Percentiles rank a stretch among this genome's conserved stretches.
phyloP scores from a whole-genome alignment of 30 jellyfish, hydroid and myxozoan species.

The Clytia hemisphaerica region DNA sequence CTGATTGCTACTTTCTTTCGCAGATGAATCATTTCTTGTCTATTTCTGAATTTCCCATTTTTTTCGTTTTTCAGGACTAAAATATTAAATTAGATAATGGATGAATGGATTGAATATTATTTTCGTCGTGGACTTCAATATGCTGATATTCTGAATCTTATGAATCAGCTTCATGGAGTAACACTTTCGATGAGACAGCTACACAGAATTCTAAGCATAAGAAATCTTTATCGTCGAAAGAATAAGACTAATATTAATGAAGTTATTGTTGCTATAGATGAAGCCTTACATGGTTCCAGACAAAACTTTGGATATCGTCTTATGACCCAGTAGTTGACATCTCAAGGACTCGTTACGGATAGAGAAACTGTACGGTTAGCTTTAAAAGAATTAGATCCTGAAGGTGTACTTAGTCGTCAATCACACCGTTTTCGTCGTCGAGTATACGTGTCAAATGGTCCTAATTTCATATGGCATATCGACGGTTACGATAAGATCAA shows the following conservation, averaged over 20 bases:
- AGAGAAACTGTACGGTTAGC: conserved; percentile 22
- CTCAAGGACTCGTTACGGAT: conserved; percentile 7
- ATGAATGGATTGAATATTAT: too few relatives aligned
- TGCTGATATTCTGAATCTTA: too few relatives aligned
- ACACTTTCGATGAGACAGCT: background rate
- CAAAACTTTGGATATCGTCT: conserved; percentile 22
- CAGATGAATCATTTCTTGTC: too few relatives aligned
- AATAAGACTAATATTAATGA: background rate
- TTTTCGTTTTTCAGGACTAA: too few relatives aligned
- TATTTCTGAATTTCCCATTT: too few relatives aligned
- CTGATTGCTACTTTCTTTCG: too few relatives aligned
- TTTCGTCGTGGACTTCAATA: too few relatives aligned
- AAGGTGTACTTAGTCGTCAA: conserved; percentile 40
- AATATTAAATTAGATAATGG: too few relatives aligned
- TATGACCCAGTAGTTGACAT: conserved; percentile 9
- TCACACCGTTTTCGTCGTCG: conserved; percentile 26
- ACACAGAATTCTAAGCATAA: background rate
- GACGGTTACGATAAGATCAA: conserved; percentile 55
- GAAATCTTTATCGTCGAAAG: background rate
- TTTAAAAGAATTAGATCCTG: conserved; percentile 46
- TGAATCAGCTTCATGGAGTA: too few relatives aligned
- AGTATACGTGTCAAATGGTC: conserved; percentile 41
- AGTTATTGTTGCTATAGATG: background rate
- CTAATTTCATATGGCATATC: conserved; percentile 50
- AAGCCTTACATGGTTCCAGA: conserved; percentile 7